phyloP scores from a whole-genome alignment of 2,888 invertebrate genomes.

The Eupithecia subumbrata region DNA sequence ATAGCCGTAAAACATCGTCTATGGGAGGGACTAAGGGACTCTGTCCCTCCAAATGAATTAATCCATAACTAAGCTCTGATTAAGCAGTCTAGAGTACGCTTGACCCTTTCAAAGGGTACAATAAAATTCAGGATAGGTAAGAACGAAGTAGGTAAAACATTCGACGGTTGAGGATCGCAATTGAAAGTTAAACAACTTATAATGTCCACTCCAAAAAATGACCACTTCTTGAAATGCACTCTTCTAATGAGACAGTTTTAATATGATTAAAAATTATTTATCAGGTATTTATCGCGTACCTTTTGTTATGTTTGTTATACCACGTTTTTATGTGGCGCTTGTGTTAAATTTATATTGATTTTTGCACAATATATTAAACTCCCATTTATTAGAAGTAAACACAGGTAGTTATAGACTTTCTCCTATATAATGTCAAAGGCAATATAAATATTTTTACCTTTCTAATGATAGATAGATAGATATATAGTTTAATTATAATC shows the following conservation, averaged over 20 bases:
- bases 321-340: not conserved
- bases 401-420: too few relatives aligned
- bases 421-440: too few relatives aligned
- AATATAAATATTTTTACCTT: too few relatives aligned
- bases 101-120: constrained; percentile 31
- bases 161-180: not conserved
- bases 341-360: not conserved
- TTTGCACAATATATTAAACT: too few relatives aligned
- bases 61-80: constrained; percentile 32
- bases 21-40: not conserved
- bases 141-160: not conserved
- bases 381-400: too few relatives aligned
- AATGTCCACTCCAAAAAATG: not conserved
- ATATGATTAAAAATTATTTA: too few relatives aligned
- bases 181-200: not conserved
- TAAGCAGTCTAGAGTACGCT: constrained; percentile 30
- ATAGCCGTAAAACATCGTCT: constrained; percentile 6
- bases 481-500: too few relatives aligned
- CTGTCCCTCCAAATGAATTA: constrained; percentile 21
- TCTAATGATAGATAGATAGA: not conserved
- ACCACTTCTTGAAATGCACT: not conserved
- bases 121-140: constrained; percentile 18
- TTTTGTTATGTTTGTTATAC: too few relatives aligned
- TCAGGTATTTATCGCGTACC: too few relatives aligned
- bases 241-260: not conserved